A percentile compares a stretch with the other conserved stretches of the same genome.
Conservation (phyloP, 2,113 vertebrate genomes). For the Caranx ignobilis region DNA sequence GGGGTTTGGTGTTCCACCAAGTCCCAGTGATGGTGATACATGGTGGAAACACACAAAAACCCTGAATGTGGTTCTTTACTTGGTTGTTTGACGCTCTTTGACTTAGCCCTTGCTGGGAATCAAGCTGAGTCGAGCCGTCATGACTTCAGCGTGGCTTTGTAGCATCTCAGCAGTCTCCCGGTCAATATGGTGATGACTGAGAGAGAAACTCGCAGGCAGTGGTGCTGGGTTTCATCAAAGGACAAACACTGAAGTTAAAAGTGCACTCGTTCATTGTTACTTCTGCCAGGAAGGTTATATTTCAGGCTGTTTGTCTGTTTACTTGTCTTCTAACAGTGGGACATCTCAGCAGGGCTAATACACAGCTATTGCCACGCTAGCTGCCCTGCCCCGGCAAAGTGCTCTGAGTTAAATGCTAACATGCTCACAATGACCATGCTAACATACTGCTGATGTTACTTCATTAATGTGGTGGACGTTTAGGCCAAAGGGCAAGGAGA, state of each 20-base stretch:
- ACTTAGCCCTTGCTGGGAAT: constrained; percentile 18
- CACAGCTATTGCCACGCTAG: neutral
- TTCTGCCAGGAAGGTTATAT: neutral
- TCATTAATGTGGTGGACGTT: neutral
- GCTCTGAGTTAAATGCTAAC: neutral
- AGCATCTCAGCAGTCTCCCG: constrained; percentile 37
- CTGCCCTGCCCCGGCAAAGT: neutral
- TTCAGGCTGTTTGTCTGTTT: neutral
- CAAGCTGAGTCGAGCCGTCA: constrained; percentile 16
- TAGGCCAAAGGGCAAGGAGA: neutral
- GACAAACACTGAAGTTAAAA: constrained; percentile 52
- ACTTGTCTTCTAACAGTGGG: neutral
- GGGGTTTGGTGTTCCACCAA: constrained; percentile 45
- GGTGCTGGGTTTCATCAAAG: constrained; percentile 41
- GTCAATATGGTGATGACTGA: constrained; percentile 16
- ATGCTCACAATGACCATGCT: neutral
- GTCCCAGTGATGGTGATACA: constrained; percentile 25
- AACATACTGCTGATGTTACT: neutral
- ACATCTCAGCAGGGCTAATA: neutral
- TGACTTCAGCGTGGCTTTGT: constrained; percentile 14
- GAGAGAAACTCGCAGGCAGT: neutral
- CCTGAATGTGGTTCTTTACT: constrained; percentile 35
- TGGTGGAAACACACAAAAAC: constrained; percentile 24
- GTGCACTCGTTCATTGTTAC: neutral
- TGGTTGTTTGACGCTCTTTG: constrained; percentile 40